phyloP scores from a whole-genome alignment of 92 coral and sea anemone species.

The Heliopora coerulea region DNA sequence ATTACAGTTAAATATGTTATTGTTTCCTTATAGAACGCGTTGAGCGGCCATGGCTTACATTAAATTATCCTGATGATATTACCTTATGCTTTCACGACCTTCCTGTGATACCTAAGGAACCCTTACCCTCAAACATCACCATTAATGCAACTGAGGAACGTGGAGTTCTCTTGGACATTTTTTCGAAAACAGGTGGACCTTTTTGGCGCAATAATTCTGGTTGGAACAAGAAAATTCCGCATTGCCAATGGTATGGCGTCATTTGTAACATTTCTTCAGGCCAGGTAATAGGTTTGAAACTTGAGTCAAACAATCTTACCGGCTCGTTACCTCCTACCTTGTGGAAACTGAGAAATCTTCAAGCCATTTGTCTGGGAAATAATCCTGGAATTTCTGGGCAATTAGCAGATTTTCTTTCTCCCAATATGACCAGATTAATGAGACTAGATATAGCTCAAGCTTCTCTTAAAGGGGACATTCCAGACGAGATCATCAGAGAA shows the following conservation, averaged over 20 bases:
- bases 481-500: slow-evolving; percentile 41
- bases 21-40: background rate
- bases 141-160: slow-evolving; percentile 57
- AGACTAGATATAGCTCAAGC: slow-evolving; percentile 50
- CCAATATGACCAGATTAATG: slow-evolving; percentile 64
- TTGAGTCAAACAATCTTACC: slow-evolving; percentile 50
- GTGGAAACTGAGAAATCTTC: slow-evolving; percentile 74
- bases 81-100: background rate
- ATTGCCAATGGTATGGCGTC: slow-evolving; percentile 75
- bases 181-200: slow-evolving; percentile 54
- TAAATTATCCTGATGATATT: slow-evolving; percentile 2
- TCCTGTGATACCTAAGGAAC: slow-evolving; percentile 10
- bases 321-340: slow-evolving; percentile 60
- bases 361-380: slow-evolving; percentile 43
- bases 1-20: too few relatives aligned
- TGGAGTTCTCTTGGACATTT: slow-evolving; percentile 58
- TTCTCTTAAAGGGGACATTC: slow-evolving; percentile 45
- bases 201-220: slow-evolving; percentile 49
- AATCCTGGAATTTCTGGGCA: slow-evolving; percentile 51
- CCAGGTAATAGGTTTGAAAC: slow-evolving; percentile 52
- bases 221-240: slow-evolving; percentile 52
- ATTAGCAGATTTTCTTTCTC: slow-evolving; percentile 48
- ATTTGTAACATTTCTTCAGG: slow-evolving; percentile 50
- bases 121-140: slow-evolving; percentile 45
- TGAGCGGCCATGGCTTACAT: background rate